A percentile compares a stretch with the other conserved stretches of the same genome.
Evolutionary conservation across 2,888 invertebrate genomes (phyloP).

Genomic region (Aleiodes leptofemur): DNA sequence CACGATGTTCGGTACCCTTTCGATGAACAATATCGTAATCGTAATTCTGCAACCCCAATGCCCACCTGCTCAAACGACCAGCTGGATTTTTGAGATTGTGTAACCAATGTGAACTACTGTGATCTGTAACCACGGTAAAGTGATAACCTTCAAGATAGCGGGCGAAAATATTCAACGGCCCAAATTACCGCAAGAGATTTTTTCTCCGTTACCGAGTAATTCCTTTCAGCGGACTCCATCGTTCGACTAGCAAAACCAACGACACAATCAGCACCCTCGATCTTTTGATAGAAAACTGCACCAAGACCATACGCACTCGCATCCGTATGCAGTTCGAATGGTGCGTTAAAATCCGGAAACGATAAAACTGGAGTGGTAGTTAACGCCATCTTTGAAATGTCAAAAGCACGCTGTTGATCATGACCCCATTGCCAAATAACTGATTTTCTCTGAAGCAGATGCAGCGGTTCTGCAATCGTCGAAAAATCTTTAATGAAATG

Average conservation of each 20-base stretch:
- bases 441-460: too few species aligned
- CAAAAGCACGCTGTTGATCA: too few species aligned
- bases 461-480: too few species aligned
- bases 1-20: slow-evolving; percentile 40
- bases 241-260: slow-evolving; percentile 54
- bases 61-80: slow-evolving; percentile 57
- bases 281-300: slow-evolving; percentile 52
- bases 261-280: slow-evolving; percentile 46
- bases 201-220: slow-evolving; percentile 50
- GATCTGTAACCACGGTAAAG: too few species aligned
- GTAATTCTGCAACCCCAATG: slow-evolving; percentile 52
- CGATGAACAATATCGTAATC: slow-evolving; percentile 45
- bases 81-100: slow-evolving; percentile 54
- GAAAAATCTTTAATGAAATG: too few species aligned
- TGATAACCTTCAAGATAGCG: too few species aligned
- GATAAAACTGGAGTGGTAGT: slow-evolving; percentile 47
- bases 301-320: slow-evolving; percentile 46
- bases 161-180: too few species aligned
- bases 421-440: too few species aligned
- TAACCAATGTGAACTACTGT: slow-evolving; percentile 52
- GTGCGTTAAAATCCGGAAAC: slow-evolving; percentile 49
- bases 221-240: slow-evolving; percentile 40
- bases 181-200: slow-evolving; percentile 52
- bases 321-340: slow-evolving; percentile 49
- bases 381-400: too few species aligned